Percentiles rank a stretch among this genome's conserved stretches.
phyloP scores from a whole-genome alignment of 2,888 invertebrate genomes.

The Patella caerulea region DNA sequence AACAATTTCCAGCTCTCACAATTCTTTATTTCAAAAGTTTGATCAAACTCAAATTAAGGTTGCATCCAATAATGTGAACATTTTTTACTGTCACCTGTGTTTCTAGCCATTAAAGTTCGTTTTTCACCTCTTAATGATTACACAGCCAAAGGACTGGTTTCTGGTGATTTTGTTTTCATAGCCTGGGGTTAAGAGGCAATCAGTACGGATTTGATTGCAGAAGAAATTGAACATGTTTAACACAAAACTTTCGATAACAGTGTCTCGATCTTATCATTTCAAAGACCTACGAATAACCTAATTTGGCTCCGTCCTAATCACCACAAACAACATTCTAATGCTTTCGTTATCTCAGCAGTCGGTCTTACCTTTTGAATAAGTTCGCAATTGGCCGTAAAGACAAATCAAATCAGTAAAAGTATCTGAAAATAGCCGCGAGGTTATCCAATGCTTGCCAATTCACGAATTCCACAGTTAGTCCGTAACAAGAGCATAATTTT shows the following conservation, averaged over 20 bases:
- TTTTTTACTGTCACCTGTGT: too few relatives aligned
- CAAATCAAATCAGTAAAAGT: background rate
- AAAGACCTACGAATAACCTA: background rate
- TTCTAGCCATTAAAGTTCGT: too few relatives aligned
- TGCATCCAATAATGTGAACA: too few relatives aligned
- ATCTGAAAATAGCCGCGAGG: background rate
- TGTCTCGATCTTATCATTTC: conserved; percentile 2
- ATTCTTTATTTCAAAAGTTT: too few relatives aligned
- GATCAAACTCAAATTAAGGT: too few relatives aligned
- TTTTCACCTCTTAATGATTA: too few relatives aligned
- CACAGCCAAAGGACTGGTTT: too few relatives aligned
- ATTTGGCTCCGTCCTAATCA: background rate
- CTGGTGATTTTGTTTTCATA: too few relatives aligned
- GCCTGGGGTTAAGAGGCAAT: background rate
- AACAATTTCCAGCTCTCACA: too few relatives aligned
- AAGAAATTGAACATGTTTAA: background rate
- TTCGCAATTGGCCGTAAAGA: background rate
- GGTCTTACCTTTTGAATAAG: background rate
- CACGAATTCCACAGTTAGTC: background rate
- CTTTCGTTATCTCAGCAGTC: background rate
- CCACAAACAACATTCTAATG: background rate
- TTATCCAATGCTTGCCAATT: background rate
- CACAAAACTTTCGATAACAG: background rate
- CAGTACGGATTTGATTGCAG: background rate
- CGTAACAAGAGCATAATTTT: too few relatives aligned